Conservation (phyloP, 2,888 invertebrate genomes). For the Xestobium rufovillosum region DNA sequence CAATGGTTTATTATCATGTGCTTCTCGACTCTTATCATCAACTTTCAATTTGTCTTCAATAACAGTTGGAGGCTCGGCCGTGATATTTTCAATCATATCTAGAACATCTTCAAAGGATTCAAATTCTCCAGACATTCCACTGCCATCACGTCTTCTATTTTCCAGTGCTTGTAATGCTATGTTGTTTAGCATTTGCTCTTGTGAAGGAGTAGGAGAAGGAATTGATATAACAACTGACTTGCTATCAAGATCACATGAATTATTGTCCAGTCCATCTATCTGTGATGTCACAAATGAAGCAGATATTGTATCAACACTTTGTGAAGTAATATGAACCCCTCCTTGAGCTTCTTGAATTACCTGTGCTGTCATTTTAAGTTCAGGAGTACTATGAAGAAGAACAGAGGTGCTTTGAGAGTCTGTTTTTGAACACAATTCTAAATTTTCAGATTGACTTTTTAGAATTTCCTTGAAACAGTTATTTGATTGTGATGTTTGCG, state of each 20-base stretch:
- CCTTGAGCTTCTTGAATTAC: constrained; percentile 38
- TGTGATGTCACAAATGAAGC: constrained; percentile 51
- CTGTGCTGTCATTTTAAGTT: constrained; percentile 42
- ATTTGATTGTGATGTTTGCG: no score
- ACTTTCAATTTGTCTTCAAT: constrained; percentile 27
- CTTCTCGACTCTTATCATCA: constrained; percentile 6
- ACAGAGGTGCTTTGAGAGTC: constrained; percentile 22
- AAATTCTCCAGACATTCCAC: constrained; percentile 46
- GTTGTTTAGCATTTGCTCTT: constrained; percentile 56
- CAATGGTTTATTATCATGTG: not conserved
- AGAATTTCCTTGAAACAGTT: no score
- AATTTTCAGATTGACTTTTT: no score
- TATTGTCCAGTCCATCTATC: constrained; percentile 50
- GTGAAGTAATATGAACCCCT: constrained; percentile 34
- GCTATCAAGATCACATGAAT: constrained; percentile 50
- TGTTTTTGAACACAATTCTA: no score
- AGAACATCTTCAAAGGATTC: constrained; percentile 64
- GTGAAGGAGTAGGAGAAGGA: constrained; percentile 58
- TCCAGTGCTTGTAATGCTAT: constrained; percentile 54
- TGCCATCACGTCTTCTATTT: constrained; percentile 47
- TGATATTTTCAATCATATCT: constrained; percentile 61
- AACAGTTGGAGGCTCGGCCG: constrained; percentile 33
- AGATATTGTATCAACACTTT: constrained; percentile 46
- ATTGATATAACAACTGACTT: constrained; percentile 61
- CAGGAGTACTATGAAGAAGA: constrained; percentile 37